phyloP scores from a whole-genome alignment of 2,888 invertebrate species.

The Cinara cedri region DNA sequence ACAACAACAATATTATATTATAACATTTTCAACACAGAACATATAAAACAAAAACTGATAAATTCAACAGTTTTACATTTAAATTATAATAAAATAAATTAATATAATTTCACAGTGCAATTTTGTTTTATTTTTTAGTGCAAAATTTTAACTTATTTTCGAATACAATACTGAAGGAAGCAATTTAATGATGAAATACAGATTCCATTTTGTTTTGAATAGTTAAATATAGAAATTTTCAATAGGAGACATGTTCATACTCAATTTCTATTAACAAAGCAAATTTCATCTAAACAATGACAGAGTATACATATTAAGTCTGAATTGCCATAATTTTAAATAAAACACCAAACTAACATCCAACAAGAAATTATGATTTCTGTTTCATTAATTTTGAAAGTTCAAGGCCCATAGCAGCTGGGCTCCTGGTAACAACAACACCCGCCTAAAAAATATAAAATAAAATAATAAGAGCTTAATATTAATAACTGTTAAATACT shows the following conservation, averaged over 20 bases:
- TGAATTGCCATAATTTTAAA: conserved; percentile 24
- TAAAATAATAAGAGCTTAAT: not conserved
- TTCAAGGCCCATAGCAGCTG: conserved; percentile 93
- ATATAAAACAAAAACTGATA: conserved; percentile 17
- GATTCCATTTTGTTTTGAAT: not conserved
- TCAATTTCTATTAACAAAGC: conserved; percentile 8
- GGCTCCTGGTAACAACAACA: conserved; percentile 92
- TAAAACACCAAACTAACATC: conserved; percentile 43
- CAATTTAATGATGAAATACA: conserved; percentile 5
- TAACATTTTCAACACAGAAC: conserved; percentile 36
- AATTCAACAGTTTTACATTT: conserved; percentile 1
- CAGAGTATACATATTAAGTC: conserved; percentile 10
- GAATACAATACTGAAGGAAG: not conserved
- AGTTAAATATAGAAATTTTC: not conserved
- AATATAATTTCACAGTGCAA: not conserved
- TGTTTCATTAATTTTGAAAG: conserved; percentile 82
- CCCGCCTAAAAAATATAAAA: conserved; percentile 70
- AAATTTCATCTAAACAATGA: conserved; percentile 20
- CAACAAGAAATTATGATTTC: conserved; percentile 10
- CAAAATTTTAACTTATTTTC: not conserved
- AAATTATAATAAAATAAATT: not conserved
- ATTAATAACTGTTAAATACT: conserved; percentile 1
- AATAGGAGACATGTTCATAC: conserved; percentile 13
- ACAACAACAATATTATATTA: conserved; percentile 43
- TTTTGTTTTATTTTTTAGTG: not conserved